phyloP scores from a whole-genome alignment of 2,888 invertebrate species.

The Tenthredo amoena region DNA sequence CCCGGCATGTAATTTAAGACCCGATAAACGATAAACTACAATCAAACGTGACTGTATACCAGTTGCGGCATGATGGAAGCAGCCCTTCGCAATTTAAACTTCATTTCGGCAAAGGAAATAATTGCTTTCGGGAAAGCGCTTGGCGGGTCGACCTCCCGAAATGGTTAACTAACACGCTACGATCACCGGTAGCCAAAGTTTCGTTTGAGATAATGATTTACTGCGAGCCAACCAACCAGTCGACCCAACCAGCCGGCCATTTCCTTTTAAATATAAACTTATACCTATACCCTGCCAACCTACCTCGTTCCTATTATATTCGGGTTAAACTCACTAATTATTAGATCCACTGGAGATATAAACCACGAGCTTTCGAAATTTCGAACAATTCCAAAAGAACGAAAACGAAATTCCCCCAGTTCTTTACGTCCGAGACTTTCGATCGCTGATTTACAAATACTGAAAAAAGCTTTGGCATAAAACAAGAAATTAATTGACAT shows the following conservation, averaged over 20 bases:
- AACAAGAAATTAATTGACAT: not conserved
- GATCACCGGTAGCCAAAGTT: conserved; percentile 44
- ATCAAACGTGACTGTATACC: conserved; percentile 60
- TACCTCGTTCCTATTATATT: not conserved
- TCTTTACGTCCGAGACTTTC: not conserved
- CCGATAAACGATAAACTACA: conserved; percentile 58
- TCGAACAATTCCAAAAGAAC: not conserved
- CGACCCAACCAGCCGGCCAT: not conserved
- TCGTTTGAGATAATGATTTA: conserved; percentile 49
- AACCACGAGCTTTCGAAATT: not conserved
- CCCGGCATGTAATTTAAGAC: conserved; percentile 54
- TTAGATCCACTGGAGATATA: not conserved
- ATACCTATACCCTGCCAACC: not conserved
- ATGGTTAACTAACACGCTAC: conserved; percentile 73
- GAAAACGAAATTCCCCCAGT: not conserved
- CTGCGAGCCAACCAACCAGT: conserved; percentile 3
- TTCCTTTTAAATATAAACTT: conserved; percentile 43
- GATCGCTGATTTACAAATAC: not conserved
- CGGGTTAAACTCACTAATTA: conserved; percentile 8
- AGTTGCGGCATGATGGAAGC: conserved; percentile 43
- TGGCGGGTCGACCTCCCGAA: conserved; percentile 62
- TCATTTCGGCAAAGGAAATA: conserved; percentile 75
- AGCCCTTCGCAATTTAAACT: conserved; percentile 68
- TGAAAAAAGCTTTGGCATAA: not conserved
- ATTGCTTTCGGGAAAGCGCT: conserved; percentile 66